Base-by-base conservation (phyloP, 1,140 invertebrate genomes). In the Solenopsis invicta region DNA sequence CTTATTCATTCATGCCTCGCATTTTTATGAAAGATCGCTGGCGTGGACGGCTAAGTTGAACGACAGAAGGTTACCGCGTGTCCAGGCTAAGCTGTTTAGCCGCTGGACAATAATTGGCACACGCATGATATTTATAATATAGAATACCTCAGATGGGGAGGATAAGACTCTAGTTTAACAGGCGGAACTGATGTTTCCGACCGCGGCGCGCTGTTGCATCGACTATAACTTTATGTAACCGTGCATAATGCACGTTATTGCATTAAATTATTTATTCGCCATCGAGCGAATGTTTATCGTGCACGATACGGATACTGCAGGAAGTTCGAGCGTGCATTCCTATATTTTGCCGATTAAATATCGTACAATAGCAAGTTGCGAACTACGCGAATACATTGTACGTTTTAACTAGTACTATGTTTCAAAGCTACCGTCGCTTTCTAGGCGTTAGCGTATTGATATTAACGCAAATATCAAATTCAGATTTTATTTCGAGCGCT, bases 131-230 rank as follows among this genome's bases (percentile, higher is more conserved):
- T 84, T 64, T 84, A 71, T 84, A 84, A 84, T 82, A 71, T 41
- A 61, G 71, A 62, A 77, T 84, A 71, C 80, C 61, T 62, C 54
- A 74, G 54, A 84, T 61, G 69, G 18, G 18, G 54, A 84, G 69
- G 80, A 75, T 84, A 75, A 84, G 69, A 62, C 69, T 80, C 77
- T 48, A 80, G 77, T 74, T 74, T 84, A 75, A 84, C 54, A 74
- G 69, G 80, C 80, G 80, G 80, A 84, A 84, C 80, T 75, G 80
- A 84, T 84, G 80, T 61, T 84, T 84, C 80, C 80, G 52, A 82
- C 54, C 52, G 37, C 24, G 37, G 67, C 24, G 41, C 37, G 69
- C 69, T 18, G 80, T 48, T 45, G 45, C 80, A 59, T 41, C 80
- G 69, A 48, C 80, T 74, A 29, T 37, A 50, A 74, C 69, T 84